Evolutionary conservation across 1,140 invertebrate species (phyloP).

Genomic region (Maconellicoccus hirsutus): DNA sequence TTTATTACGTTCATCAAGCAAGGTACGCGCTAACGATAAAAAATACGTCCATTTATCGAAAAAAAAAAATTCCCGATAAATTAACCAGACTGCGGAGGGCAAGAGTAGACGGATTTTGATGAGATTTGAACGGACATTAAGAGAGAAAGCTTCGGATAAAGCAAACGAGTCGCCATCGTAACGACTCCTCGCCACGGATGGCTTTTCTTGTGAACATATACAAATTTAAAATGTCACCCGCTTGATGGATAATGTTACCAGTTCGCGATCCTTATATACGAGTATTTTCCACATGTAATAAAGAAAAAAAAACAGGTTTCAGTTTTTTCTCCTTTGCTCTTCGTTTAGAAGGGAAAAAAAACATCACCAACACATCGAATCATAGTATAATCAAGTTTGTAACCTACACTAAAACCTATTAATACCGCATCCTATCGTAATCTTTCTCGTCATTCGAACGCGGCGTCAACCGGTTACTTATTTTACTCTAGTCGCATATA

Average conservation of each 20-base stretch:
- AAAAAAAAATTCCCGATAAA: conserved; percentile 9
- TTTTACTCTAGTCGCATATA: no score
- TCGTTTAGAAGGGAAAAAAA: neutral
- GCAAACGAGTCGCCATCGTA: neutral
- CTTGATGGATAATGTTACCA: conserved; percentile 14
- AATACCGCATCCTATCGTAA: neutral
- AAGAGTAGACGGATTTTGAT: neutral
- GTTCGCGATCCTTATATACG: conserved; percentile 10
- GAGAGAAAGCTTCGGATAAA: neutral
- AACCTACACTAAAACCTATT: conserved; percentile 9
- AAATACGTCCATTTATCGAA: neutral
- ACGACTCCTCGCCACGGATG: neutral
- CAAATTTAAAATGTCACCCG: conserved; percentile 16
- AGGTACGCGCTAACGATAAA: neutral
- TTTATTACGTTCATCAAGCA: neutral
- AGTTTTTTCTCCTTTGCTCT: neutral
- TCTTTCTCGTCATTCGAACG: neutral
- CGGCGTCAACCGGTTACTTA: neutral
- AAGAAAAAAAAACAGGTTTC: neutral
- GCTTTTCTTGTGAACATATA: neutral
- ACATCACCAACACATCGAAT: no score
- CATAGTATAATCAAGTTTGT: neutral
- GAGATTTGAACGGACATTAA: neutral
- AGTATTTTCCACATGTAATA: neutral
- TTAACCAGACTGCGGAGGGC: neutral